Conservation (phyloP, 1,140 invertebrate species). For the Agrypnia vestita region DNA sequence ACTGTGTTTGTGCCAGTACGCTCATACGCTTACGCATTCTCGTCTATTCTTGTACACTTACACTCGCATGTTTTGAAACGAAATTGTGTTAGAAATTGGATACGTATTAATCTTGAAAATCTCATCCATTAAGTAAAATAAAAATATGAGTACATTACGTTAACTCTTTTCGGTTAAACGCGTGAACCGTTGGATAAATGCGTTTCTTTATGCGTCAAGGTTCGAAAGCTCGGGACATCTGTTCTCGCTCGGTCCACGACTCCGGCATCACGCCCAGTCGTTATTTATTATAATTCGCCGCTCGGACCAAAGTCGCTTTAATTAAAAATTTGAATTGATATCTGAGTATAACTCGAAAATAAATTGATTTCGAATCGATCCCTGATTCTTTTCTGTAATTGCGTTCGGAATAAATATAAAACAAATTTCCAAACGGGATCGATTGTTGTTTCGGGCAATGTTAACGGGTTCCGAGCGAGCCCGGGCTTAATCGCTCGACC, state of each 20-base stretch:
- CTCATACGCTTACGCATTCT: no score
- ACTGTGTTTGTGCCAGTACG: no score
- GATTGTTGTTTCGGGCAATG: conserved; percentile 21
- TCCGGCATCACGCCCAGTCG: conserved; percentile 42
- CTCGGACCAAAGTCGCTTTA: conserved; percentile 59
- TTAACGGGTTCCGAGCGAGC: conserved; percentile 22
- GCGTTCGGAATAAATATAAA: conserved; percentile 52
- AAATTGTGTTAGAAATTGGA: no score
- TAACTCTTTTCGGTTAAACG: background rate
- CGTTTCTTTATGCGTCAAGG: conserved; percentile 33
- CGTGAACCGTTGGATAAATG: conserved; percentile 27
- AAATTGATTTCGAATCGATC: conserved; percentile 61
- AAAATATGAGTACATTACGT: no score
- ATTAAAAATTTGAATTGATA: conserved; percentile 62
- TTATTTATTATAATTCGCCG: conserved; percentile 59
- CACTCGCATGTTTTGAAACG: no score
- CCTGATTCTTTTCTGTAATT: conserved; percentile 52
- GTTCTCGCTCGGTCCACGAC: background rate
- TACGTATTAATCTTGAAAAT: no score
- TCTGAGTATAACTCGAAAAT: conserved; percentile 59
- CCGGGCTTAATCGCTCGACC: no score
- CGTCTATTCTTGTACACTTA: no score
- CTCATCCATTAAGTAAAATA: no score
- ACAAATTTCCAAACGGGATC: conserved; percentile 43
- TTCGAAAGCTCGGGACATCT: conserved; percentile 39